Evolutionary conservation across 2,797 vertebrate genomes (phyloP), one percentile per base, ranked within the genome.

Genomic region (Anguilla pacifica): DNA sequence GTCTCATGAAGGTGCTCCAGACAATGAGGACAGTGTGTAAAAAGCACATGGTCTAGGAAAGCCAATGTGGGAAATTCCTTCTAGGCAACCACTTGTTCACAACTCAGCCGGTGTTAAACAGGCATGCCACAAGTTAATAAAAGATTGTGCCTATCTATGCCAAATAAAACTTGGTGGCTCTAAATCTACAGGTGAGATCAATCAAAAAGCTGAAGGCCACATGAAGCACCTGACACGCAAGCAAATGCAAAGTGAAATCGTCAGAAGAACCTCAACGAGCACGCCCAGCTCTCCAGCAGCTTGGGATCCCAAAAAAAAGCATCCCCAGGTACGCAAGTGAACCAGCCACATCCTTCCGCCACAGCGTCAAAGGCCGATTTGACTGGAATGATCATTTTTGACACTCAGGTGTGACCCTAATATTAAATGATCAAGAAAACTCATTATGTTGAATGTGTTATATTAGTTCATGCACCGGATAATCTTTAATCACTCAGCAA

Each of bases 331-430:
- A 59, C 17, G 17, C 57, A 59, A 19, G 57, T 59, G 57, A 39
- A 7, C 17, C 35, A 28, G 9, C 22, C 49, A 13, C 49, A n/a
- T 83, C 49, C 81, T n/a, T 49, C 39, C 22, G 0, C 46, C 35
- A 43, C 81, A 51, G 22, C 0, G 17, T 25, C 39, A 19, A 10
- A 84, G 86, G 87, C 86, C 89, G 87, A 90, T 90, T 89, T 85
- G 87, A 88, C 88, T 85, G 87, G 85, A 89, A 87, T 90, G 88
- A 90, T 90, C 89, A 86, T 86, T 90, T 89, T 89, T 91, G 89
- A 87, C 84, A 84, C 22, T 72, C 55, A 67, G 84, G 89, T 88
- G 70, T 91, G 89, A 91, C 89, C 90, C 82, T 85, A 89, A 84
- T 84, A 85, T 72, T 89, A 87, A 90, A 88, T 90, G 88, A 91